These are phyloP conservation scores for Amniataba percoides DNA, from an alignment of 2,797 vertebrate genomes.

Conservation along the genomic window DNA sequence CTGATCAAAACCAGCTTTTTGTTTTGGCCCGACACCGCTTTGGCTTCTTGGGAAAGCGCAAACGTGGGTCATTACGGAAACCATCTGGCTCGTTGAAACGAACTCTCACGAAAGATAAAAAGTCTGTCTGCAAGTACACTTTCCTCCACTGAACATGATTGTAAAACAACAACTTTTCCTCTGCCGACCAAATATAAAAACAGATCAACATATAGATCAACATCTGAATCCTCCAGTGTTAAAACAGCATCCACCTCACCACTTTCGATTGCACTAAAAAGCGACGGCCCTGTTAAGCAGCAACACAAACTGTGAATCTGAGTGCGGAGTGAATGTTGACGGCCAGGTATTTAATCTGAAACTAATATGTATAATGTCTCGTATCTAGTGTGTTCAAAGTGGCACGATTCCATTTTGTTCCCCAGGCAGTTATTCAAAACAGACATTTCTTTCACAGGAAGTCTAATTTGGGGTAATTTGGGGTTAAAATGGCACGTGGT, in stretches of 20 bases:
- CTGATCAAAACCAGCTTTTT: constrained; percentile 13
- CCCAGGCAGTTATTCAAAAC: constrained; percentile 21
- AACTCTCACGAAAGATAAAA: neutral
- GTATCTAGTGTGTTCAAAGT: constrained; percentile 5
- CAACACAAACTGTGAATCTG: constrained; percentile 1
- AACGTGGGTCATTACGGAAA: constrained; percentile 8
- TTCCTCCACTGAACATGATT: neutral
- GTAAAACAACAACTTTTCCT: neutral
- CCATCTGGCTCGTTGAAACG: neutral
- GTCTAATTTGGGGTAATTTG: constrained; percentile 2
- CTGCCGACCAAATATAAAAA: constrained; percentile 3
- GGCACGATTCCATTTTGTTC: constrained; percentile 24
- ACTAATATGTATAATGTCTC: neutral
- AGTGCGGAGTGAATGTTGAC: neutral
- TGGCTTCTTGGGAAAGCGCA: neutral
- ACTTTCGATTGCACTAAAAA: constrained; percentile 20
- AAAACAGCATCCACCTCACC: neutral
- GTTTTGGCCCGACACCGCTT: neutral
- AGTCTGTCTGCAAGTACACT: neutral
- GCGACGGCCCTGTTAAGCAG: constrained; percentile 14
- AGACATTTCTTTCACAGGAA: constrained; percentile 16
- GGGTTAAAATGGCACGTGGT: constrained; percentile 51
- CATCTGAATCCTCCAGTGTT: constrained; percentile 12
- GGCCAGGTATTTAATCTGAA: neutral
- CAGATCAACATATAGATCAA: neutral